Percentiles rank a stretch among this genome's conserved stretches.
Conservation (phyloP, 2,888 invertebrate genomes). For the Hirtodrosophila cameraria region DNA sequence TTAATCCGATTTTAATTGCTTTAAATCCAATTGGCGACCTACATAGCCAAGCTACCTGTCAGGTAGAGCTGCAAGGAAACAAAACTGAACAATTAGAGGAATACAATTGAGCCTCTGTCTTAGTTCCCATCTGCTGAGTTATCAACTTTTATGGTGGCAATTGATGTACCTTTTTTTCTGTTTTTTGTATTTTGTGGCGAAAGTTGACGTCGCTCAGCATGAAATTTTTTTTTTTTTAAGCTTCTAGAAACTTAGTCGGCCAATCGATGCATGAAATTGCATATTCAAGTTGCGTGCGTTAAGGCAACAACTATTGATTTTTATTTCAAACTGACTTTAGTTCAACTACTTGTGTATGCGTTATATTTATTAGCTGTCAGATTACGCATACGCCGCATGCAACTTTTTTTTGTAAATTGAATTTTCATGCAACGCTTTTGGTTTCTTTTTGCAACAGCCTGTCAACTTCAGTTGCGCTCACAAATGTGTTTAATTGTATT, state of each 20-base stretch:
- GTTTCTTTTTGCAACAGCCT: background rate
- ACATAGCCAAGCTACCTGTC: conserved; percentile 46
- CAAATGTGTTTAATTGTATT: conserved; percentile 5
- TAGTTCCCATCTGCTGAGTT: background rate
- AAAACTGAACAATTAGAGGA: conserved; percentile 11
- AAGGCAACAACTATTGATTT: conserved; percentile 18
- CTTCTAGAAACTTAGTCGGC: background rate
- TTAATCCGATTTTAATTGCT: conserved; percentile 78
- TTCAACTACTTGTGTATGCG: background rate
- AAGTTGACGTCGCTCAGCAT: too few relatives aligned
- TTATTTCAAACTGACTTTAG: background rate
- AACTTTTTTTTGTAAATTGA: conserved; percentile 27
- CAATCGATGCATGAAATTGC: conserved; percentile 28
- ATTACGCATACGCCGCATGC: conserved; percentile 19
- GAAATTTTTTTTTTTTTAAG: background rate
- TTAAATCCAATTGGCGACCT: conserved; percentile 78
- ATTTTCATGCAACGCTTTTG: conserved; percentile 7
- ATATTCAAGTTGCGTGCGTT: conserved; percentile 4
- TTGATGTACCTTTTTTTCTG: conserved; percentile 1
- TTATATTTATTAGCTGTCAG: conserved; percentile 24
- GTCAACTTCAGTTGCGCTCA: conserved; percentile 1
- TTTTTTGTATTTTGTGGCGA: background rate
- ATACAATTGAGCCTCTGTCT: conserved; percentile 1
- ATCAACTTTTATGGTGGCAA: conserved; percentile 15
- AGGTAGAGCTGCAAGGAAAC: background rate